Base-by-base conservation (phyloP, 2,888 invertebrate genomes). In the Sarcophaga carnaria region DNA sequence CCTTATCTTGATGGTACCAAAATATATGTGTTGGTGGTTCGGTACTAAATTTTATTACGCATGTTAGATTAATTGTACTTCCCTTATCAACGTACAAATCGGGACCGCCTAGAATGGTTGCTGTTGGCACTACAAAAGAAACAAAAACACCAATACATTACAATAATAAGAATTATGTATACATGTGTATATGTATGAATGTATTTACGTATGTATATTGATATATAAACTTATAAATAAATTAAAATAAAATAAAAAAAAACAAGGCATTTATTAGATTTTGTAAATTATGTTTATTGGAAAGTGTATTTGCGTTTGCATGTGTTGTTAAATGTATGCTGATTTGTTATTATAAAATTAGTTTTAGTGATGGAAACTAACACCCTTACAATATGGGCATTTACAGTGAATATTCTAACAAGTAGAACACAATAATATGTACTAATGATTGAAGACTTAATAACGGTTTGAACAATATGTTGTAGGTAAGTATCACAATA, bases 1-100 rank as follows among this genome's bases (percentile, higher is more conserved):
- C 98, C 95, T 96, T 97, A 94, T 97, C 97, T 94, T 97, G 97
- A 95, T 98, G 98, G 95, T 97, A 97, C 98, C 98, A 98, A 95
- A 97, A 97, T 94, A 98, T 97, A 95, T 97, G 98, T 90, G 97
- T 97, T 89, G 98, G 98, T 88, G 98, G 97, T 94, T 97, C 97
- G 49, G 97, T 96, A 93, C 96, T 96, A 92, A 96, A 96, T 90
- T 96, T 94, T 90, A 97, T 96, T 90, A 96, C 95, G 94, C 97
- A 97, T 89, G 97, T 97, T 90, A 97, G 94, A 94, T 97, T 97
- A 94, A 97, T 96, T 92, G 97, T 97, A 93, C 96, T 96, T 85
- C 97, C 97, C 89, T 96, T 95, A 94, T 97, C 96, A 92, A 97
- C 96, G 94, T 96, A 96, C 89, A 97, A 94, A 93, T 97, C 97